These are phyloP conservation scores for Pseudopleuronectes americanus DNA, from an alignment of 2,797 vertebrate genomes.

Conservation along the genomic window DNA sequence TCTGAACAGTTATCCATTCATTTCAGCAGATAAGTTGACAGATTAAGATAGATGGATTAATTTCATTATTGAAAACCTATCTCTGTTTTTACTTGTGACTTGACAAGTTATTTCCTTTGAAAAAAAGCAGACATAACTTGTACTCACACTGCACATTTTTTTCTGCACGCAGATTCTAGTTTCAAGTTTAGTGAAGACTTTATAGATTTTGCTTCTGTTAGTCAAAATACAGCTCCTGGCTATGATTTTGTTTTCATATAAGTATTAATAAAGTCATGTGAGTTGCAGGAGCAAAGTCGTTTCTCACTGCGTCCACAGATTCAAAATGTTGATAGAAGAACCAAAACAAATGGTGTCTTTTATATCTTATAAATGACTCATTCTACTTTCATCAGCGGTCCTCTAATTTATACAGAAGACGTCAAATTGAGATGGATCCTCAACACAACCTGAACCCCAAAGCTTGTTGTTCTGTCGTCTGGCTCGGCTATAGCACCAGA, in stretches of 20 bases:
- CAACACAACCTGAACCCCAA: not conserved
- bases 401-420: not conserved
- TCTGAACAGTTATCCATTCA: too few relatives aligned
- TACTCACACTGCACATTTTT: too few relatives aligned
- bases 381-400: not conserved
- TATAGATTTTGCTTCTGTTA: not conserved
- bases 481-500: slow-evolving; percentile 1
- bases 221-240: not conserved
- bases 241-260: too few relatives aligned
- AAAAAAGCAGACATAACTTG: not conserved
- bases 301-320: not conserved
- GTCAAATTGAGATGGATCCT: not conserved
- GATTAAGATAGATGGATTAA: not conserved
- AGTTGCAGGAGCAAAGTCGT: not conserved
- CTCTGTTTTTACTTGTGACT: too few relatives aligned
- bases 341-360: not conserved
- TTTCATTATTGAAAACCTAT: not conserved
- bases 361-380: not conserved
- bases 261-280: not conserved
- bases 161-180: not conserved
- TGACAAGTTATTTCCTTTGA: not conserved
- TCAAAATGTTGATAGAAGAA: not conserved
- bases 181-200: not conserved
- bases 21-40: too few relatives aligned
- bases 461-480: slow-evolving; percentile 4